phyloP scores from a whole-genome alignment of 2,797 vertebrate genomes.

The Helarctos malayanus region DNA sequence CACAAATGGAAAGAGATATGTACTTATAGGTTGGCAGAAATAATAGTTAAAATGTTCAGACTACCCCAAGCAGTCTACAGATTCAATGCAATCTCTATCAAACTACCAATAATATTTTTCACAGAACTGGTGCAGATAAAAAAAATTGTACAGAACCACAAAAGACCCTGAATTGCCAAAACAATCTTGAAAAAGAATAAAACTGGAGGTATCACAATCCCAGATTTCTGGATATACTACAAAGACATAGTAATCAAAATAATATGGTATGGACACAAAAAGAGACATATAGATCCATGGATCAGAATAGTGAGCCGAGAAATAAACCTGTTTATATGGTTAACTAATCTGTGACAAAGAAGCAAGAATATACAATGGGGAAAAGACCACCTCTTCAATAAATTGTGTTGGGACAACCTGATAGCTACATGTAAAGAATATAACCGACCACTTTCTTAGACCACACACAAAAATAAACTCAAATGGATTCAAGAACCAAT shows the following conservation, averaged over 20 bases:
- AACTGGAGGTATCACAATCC: background rate
- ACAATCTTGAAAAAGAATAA: background rate
- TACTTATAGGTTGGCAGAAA: background rate
- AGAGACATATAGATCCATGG: background rate
- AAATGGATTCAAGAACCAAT: background rate
- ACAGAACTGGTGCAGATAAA: background rate
- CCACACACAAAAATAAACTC: background rate
- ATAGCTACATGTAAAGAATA: background rate
- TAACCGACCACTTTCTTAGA: background rate
- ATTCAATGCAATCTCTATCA: background rate
- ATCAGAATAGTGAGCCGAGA: background rate
- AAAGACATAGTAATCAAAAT: background rate
- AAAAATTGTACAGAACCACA: background rate
- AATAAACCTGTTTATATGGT: background rate
- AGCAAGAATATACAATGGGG: background rate
- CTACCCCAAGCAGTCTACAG: background rate
- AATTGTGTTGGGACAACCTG: background rate
- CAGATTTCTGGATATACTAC: background rate
- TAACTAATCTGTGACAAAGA: background rate
- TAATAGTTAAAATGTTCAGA: background rate
- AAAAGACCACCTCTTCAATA: background rate
- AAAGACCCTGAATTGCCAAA: background rate
- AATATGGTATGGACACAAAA: background rate
- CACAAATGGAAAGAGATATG: background rate
- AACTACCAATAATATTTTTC: background rate